These are phyloP conservation scores for Ectemnius continuus DNA, from an alignment of 2,888 invertebrate genomes.

Conservation along the genomic window DNA sequence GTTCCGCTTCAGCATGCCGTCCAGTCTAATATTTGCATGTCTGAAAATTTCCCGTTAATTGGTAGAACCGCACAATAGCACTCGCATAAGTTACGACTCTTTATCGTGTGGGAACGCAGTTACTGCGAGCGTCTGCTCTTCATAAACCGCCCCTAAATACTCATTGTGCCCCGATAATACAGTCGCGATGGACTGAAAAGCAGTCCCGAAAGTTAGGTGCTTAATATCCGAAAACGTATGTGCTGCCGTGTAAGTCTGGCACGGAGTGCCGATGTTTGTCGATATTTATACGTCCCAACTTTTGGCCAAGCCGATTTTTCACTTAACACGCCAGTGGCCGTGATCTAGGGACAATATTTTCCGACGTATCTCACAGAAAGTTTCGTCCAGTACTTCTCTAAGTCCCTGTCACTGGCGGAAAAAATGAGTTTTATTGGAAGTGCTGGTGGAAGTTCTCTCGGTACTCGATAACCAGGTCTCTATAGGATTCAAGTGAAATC, in stretches of 20 bases:
- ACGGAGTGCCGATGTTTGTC: slow-evolving; percentile 53
- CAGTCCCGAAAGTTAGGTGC: no score
- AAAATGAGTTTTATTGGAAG: slow-evolving; percentile 53
- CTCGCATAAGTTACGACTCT: not conserved
- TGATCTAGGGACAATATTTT: slow-evolving; percentile 39
- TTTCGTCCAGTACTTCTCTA: slow-evolving; percentile 40
- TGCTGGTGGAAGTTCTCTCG: slow-evolving; percentile 29
- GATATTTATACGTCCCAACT: slow-evolving; percentile 62
- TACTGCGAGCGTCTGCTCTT: not conserved
- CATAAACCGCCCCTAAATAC: not conserved
- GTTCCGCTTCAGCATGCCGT: slow-evolving; percentile 51
- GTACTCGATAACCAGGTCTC: slow-evolving; percentile 35
- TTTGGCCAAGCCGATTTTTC: slow-evolving; percentile 42
- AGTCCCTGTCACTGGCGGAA: slow-evolving; percentile 26
- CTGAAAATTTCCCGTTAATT: slow-evolving; percentile 55
- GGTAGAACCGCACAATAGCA: slow-evolving; percentile 15
- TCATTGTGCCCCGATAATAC: no score
- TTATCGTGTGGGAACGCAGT: not conserved
- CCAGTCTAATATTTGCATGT: slow-evolving; percentile 39
- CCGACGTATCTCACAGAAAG: slow-evolving; percentile 51
- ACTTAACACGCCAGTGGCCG: slow-evolving; percentile 15
- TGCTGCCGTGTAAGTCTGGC: slow-evolving; percentile 19
- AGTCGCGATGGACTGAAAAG: no score
- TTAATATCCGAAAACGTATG: no score
- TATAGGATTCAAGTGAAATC: slow-evolving; percentile 28